phyloP scores from a whole-genome alignment of 2,888 invertebrate genomes.

The Carpatolechia fugitivella region DNA sequence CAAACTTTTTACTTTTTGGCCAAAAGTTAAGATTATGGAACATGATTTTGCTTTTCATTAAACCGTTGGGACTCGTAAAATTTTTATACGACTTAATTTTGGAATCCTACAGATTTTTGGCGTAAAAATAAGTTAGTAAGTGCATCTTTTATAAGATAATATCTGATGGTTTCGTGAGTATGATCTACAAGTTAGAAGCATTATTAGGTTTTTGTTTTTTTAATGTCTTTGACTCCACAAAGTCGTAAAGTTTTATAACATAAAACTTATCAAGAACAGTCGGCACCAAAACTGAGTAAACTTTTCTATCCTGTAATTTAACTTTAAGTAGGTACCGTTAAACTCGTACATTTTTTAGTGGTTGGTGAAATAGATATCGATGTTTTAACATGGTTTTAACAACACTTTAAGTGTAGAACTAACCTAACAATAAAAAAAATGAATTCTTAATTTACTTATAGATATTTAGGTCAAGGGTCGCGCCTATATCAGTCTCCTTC shows the following conservation, averaged over 20 bases:
- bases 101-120: not conserved
- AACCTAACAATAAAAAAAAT: no score
- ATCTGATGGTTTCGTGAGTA: no score
- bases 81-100: not conserved
- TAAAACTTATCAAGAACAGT: not conserved
- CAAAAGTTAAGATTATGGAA: constrained; percentile 28
- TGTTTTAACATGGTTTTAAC: constrained; percentile 5
- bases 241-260: not conserved
- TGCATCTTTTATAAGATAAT: no score
- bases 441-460: no score
- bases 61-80: constrained; percentile 8
- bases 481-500: no score
- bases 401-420: constrained; percentile 5
- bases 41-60: constrained; percentile 30
- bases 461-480: no score
- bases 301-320: not conserved
- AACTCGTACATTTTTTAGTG: constrained; percentile 13
- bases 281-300: not conserved
- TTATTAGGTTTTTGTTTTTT: not conserved
- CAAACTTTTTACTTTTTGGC: constrained; percentile 21
- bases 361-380: not conserved
- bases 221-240: not conserved
- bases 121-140: not conserved
- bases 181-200: no score
- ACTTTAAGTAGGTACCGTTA: constrained; percentile 10